Base-by-base conservation (phyloP, 2,113 vertebrate species). In the Limnothrissa miodon region DNA sequence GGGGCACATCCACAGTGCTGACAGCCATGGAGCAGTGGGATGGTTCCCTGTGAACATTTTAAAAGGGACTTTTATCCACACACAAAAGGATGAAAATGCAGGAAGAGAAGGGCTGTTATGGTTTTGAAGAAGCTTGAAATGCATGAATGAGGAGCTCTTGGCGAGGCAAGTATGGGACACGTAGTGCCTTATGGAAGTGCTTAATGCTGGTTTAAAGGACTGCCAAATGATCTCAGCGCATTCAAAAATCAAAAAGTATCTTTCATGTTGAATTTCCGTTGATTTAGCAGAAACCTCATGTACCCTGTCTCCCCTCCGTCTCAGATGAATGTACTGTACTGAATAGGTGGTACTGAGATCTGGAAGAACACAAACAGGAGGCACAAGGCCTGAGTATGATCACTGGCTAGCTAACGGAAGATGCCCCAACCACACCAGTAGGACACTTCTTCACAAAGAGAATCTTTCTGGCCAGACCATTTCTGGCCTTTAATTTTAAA, bases 21-120 rank as follows among this genome's bases (percentile, higher is more conserved):
- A 74, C 66, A 74, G 29, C 66, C 29, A 36, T 15, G 33, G 11
- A 74, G 33, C 66, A 5, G 13, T 36, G 66, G 29, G 33, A 33
- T 36, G 66, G 66, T 74, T 74, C 29, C 66, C 29, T 33, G 33
- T 36, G 66, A 74, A 33, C 66, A 74, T 74, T 33, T 36, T 33
- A 74, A 74, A 74, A 36, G 66, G 66, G 66, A 39, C 29, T 74
- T 74, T 74, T 36, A 74, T 74, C 66, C 66, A 13, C 66, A 74
- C 66, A 36, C 59, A 74, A 74, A 53, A 53, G 46, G 9, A 56
- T 19, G 80, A 13, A 19, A 74, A 74, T 74, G 33, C 66, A 74
- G 66, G 13, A 33, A 36, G 29, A 29, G 66, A 74, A 74, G 11
- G 33, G 29, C 29, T 33, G 29, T 36, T 36, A 15, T 74, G 66